Base-by-base conservation (phyloP, 2,797 vertebrate genomes). In the Poecilia picta region DNA sequence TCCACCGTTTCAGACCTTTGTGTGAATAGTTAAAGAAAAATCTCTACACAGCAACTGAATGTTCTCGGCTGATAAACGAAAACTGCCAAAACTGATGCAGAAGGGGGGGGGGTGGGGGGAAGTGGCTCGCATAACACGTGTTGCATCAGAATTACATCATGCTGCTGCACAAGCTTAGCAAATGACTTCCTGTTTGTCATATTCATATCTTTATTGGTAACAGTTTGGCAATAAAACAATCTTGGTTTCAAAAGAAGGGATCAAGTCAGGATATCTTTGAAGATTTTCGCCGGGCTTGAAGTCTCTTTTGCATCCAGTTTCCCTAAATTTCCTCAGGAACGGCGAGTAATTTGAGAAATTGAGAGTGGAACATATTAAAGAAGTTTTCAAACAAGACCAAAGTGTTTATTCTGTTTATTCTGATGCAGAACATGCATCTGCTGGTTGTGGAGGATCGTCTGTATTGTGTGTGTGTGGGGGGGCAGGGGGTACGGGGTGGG, bases 131-230 rank as follows among this genome's bases (percentile, higher is more conserved):
- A 76, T 80, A 81, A 80, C 80, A 74, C 3, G 43, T n/a, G 70
- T 92, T 91, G 89, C 90, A 88, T 85, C 85, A 46, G 72, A 78
- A 85, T 93, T 89, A 87, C 92, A 91, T 93, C 90, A 92, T 72
- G 74, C 80, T 66, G 64, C 78, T 59, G 68, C 57, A 75, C 73
- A 81, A 76, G 82, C 86, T 86, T 81, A 53, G 81, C 72, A 64
- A 84, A 84, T 84, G 64, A 73, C 77, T 79, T 85, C 81, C 84
- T 68, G 81, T 87, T 78, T 86, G 85, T 78, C 80, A 33, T 79
- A 82, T 59, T 39, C 70, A 83, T 84, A 77, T 78, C 78, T 72
- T 39, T 76, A 79, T 81, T 74, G 68, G 78, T 49, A 55, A 51
- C 41, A 81, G 85, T 80, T 64, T 83, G 68, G 68, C 76, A 72